Conservation (phyloP, 2,888 invertebrate genomes). For the Alsophila aescularia region DNA sequence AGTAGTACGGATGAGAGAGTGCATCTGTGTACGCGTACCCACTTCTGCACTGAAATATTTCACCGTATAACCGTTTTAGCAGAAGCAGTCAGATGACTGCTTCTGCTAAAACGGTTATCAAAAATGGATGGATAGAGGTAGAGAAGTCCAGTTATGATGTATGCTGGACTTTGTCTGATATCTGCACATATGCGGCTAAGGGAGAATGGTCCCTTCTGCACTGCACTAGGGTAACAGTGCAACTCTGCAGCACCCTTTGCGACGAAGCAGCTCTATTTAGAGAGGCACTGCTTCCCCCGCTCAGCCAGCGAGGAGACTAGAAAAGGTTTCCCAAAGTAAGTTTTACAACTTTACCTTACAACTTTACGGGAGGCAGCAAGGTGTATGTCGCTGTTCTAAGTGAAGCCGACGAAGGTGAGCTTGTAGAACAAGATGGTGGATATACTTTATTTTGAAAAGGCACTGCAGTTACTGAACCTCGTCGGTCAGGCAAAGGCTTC, state of each 20-base stretch:
- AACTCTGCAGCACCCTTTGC: conserved; percentile 17
- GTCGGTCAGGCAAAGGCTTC: conserved; percentile 34
- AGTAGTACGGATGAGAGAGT: conserved; percentile 1
- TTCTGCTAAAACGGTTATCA: background rate
- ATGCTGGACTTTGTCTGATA: conserved; percentile 1
- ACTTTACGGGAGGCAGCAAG: conserved; percentile 30
- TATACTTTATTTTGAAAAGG: conserved; percentile 40
- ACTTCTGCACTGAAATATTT: conserved; percentile 1
- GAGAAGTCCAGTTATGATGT: conserved; percentile 1
- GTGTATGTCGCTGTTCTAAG: conserved; percentile 41
- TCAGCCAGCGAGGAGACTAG: too few species aligned
- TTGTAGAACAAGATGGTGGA: too few species aligned
- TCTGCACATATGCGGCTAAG: conserved; percentile 6
- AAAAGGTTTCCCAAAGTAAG: too few species aligned
- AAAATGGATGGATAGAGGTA: conserved; percentile 15
- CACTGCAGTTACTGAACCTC: conserved; percentile 9
- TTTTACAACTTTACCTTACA: too few species aligned
- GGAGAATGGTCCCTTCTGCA: conserved; percentile 16
- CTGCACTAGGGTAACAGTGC: conserved; percentile 10
- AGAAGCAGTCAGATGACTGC: too few species aligned
- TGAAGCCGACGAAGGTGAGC: conserved; percentile 40
- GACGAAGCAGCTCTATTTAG: too few species aligned
- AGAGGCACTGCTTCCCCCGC: too few species aligned
- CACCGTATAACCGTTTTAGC: too few species aligned
- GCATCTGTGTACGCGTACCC: conserved; percentile 6